phyloP scores from a whole-genome alignment of 2,797 vertebrate genomes.

The Phataginus tricuspis region DNA sequence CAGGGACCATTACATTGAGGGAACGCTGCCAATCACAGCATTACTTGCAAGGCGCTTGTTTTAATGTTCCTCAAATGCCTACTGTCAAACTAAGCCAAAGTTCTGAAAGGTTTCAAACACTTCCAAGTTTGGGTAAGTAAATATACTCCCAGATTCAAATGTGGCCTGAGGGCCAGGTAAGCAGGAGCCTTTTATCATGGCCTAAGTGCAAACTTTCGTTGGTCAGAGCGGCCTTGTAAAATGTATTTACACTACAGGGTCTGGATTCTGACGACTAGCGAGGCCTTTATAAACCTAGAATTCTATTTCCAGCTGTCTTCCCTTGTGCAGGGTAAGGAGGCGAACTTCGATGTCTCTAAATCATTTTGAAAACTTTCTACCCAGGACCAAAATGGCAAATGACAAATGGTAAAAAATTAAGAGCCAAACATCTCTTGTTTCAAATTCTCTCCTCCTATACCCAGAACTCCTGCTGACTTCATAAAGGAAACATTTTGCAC shows the following conservation, averaged over 20 bases:
- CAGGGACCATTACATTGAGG: constrained; percentile 54
- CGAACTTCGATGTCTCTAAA: background rate
- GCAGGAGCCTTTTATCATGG: background rate
- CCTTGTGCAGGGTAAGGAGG: background rate
- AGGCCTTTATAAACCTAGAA: background rate
- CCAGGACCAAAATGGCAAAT: background rate
- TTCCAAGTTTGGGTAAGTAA: background rate
- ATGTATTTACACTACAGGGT: background rate
- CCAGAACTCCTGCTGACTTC: background rate
- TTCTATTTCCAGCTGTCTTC: background rate
- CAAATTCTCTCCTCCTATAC: background rate
- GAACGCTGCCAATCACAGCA: constrained; percentile 55
- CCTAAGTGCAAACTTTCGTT: background rate
- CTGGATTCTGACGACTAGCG: background rate
- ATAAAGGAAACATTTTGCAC: background rate
- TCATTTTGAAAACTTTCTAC: constrained; percentile 6
- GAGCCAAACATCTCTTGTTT: background rate
- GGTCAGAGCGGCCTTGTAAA: constrained; percentile 12
- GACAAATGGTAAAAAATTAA: background rate
- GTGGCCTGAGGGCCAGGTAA: constrained; percentile 13
- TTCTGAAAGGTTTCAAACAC: constrained; percentile 53
- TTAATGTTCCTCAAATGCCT: constrained; percentile 60
- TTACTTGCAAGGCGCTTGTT: constrained; percentile 66
- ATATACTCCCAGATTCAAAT: background rate
- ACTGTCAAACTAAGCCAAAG: constrained; percentile 63